Base-by-base conservation (phyloP, 2,888 invertebrate species). In the Thumatha senex region DNA sequence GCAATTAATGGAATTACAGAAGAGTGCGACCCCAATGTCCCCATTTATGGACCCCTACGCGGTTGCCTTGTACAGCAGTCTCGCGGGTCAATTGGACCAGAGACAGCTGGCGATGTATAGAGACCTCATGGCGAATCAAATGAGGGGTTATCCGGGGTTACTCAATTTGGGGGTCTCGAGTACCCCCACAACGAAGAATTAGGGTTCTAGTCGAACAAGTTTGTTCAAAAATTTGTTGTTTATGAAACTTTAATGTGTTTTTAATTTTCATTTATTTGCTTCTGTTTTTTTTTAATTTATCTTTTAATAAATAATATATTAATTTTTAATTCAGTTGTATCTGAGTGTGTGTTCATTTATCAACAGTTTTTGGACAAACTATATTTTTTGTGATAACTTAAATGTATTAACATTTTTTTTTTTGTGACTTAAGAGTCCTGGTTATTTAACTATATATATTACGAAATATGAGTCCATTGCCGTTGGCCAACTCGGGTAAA, bases 101-200 rank as follows among this genome's bases (percentile, higher is more conserved):
- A 56, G 90, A 0, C 90, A 91, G 34, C 41, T 92, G 13, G 89
- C 90, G 0, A 75, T 86, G 66, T 91, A 91, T 46, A 71, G 89
- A n/a, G 89, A 92, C 40, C 65, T 89, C 0, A 77, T 92, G 80
- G 80, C 83, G 0, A 82, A 74, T 12, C 88, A 89, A 50, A 80
- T 89, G 12, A 64, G 86, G 30, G 76, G 81, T 0, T 90, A 89
- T 54, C 74, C 83, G 0, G 80, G 82, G 0, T 61, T 90, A 1
- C 35, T 89, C 1, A 86, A 84, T 40, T 71, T 85, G 51, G 85
- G 86, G 0, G 71, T 70, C 0, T 69, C 74, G 0, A 66, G 55
- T 8, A 86, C 89, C 10, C 91, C 91, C 2, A 89, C 90, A 63
- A 90, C 89, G 68, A 90, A 89, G 55, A 88, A 89, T 77, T 90